These are phyloP conservation scores for Trichacis sp. DNA, from an alignment of 2,888 invertebrate species.

Conservation along the genomic window DNA sequence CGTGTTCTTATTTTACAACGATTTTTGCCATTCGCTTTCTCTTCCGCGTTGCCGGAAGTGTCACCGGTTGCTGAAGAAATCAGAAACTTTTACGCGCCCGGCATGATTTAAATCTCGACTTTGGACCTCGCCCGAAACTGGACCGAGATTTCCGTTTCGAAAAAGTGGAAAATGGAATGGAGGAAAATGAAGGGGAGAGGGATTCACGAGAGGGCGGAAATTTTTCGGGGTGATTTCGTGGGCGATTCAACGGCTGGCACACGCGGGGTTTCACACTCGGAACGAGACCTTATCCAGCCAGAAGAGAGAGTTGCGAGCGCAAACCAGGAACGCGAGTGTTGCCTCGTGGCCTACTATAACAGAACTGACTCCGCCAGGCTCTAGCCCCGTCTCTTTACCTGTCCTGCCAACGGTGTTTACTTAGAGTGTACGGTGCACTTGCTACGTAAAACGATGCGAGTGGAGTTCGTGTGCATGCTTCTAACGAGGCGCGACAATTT, in stretches of 20 bases:
- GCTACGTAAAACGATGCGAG: constrained; percentile 24
- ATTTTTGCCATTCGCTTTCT: constrained; percentile 15
- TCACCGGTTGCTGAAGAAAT: neutral
- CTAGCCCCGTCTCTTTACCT: constrained; percentile 57
- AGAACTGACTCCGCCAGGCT: constrained; percentile 67
- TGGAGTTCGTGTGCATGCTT: constrained; percentile 4
- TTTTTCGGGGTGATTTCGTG: neutral
- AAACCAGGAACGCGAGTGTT: constrained; percentile 60
- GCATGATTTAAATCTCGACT: neutral
- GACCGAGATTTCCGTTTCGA: too few species aligned
- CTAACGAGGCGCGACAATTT: constrained; percentile 19
- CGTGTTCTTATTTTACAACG: neutral
- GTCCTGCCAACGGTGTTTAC: constrained; percentile 56
- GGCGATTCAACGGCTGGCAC: neutral
- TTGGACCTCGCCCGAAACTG: too few species aligned
- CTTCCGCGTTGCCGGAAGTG: constrained; percentile 7
- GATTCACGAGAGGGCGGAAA: too few species aligned
- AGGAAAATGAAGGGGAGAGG: too few species aligned
- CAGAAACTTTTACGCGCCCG: neutral
- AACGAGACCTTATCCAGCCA: constrained; percentile 50
- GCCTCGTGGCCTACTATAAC: constrained; percentile 69
- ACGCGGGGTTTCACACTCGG: constrained; percentile 7
- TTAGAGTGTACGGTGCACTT: constrained; percentile 41
- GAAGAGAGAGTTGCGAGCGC: constrained; percentile 62
- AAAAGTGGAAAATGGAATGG: too few species aligned